phyloP scores from a whole-genome alignment of 1,140 invertebrate genomes.

The Venturia canescens region DNA sequence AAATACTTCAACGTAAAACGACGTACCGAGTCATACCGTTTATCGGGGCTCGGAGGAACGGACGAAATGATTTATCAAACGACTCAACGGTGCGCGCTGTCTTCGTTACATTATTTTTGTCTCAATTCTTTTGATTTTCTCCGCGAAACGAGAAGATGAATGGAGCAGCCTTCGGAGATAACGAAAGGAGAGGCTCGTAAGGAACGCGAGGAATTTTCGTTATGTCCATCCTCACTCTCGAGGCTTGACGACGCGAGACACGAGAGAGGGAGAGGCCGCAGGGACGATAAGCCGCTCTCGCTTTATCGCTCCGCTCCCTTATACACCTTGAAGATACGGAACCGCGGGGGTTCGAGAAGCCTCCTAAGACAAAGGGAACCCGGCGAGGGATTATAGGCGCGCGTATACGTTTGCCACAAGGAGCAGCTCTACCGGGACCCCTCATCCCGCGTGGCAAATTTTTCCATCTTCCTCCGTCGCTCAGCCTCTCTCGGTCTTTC shows the following conservation, averaged over 20 bases:
- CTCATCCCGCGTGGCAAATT: conserved; percentile 25
- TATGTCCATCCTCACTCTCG: background rate
- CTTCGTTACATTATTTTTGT: background rate
- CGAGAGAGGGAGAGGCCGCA: background rate
- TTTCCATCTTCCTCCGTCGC: background rate
- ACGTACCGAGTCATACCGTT: too few relatives aligned
- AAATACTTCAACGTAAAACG: too few relatives aligned
- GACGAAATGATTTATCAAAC: too few relatives aligned
- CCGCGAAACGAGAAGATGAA: conserved; percentile 11
- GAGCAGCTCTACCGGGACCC: conserved; percentile 19
- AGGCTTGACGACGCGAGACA: background rate
- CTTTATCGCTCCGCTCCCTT: background rate
- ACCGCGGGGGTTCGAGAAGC: conserved; percentile 20
- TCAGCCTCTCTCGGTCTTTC: conserved; percentile 10
- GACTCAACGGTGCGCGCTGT: too few relatives aligned
- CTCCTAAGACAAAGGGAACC: conserved; percentile 25
- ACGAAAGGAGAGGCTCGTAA: background rate
- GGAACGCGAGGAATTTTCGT: conserved; percentile 35
- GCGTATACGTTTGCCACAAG: background rate
- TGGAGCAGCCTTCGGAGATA: background rate
- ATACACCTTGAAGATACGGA: conserved; percentile 23
- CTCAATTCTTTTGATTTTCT: conserved; percentile 6
- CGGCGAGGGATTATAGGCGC: conserved; percentile 25
- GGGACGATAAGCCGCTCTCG: conserved; percentile 23
- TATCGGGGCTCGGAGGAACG: too few relatives aligned